Base-by-base conservation (phyloP, 2,888 invertebrate species). In the Rhingia rostrata region DNA sequence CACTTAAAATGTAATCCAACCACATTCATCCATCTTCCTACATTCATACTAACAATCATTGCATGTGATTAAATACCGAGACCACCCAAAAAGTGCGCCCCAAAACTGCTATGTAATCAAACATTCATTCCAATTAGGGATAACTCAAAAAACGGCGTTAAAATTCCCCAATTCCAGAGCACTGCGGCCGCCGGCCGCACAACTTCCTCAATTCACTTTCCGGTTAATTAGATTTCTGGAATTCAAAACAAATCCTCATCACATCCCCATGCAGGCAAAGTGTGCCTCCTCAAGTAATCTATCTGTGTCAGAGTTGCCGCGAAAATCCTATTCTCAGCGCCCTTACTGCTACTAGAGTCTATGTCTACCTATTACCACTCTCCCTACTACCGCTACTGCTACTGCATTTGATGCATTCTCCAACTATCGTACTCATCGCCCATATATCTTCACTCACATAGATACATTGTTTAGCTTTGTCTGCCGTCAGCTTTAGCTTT, bases 211-310 rank as follows among this genome's bases (percentile, higher is more conserved):
- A 66, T 67, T 49, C 49, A 9, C 41, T 51, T 74, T 74, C 53
- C 80, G 64, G 74, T 80, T 80, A 80, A 84, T 74, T 79, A 80
- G 54, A 61, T 80, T 75, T 70, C 60, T 74, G 74, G 49, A 70
- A 75, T 60, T 70, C 66, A 60, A 58, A 79, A 61, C 39, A 39
- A 7, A 47, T 45, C 43, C 39, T 22, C 45, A 54, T 5, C 33
- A 51, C 22, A 30, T 35, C 32, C 45, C 30, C 35, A 41, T n/a
- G 39, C 33, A 37, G 53, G 12, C 30, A 67, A 72, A 63, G 49
- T 56, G 37, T 14, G 56, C 53, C 41, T 22, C 22, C 22, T 39
- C 49, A 30, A 56, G 60, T 67, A 79, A 74, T 79, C 74, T 74
- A 74, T 74, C 69, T 74, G 53, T 67, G 69, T 64, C 54, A 64